Conservation (phyloP, 2,888 invertebrate genomes). For the Lasioglossum morio region DNA sequence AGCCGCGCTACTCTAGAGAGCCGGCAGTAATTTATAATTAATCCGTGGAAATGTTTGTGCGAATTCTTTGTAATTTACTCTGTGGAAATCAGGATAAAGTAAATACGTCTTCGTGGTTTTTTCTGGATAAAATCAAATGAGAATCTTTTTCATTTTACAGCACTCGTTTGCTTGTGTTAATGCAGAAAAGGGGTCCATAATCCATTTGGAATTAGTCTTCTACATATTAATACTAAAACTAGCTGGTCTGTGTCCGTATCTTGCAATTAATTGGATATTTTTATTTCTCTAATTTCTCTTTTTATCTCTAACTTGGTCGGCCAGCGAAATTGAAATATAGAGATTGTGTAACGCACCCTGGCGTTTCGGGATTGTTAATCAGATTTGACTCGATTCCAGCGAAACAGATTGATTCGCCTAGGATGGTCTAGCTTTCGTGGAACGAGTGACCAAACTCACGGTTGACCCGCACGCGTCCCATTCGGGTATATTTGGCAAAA, state of each 20-base stretch:
- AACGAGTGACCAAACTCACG: background rate
- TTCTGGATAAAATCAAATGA: background rate
- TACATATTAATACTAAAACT: too few species aligned
- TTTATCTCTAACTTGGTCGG: background rate
- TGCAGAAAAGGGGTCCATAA: background rate
- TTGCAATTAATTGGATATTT: background rate
- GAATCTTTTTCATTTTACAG: background rate
- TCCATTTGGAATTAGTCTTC: background rate
- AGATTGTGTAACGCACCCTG: background rate
- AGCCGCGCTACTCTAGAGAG: background rate
- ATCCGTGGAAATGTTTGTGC: background rate
- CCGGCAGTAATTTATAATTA: background rate
- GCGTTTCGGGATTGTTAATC: background rate
- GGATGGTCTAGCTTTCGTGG: background rate
- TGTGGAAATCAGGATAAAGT: background rate
- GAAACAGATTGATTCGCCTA: background rate
- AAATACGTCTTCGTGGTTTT: background rate
- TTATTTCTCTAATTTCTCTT: background rate
- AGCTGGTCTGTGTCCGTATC: background rate
- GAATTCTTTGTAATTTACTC: background rate
- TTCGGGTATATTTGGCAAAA: conserved; percentile 3
- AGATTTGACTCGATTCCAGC: conserved; percentile 2
- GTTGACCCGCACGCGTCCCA: background rate
- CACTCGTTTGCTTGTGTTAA: background rate
- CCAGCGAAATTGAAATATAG: background rate